Evolutionary conservation across 1,140 invertebrate species (phyloP).

Genomic region (Thaumetopoea pityocampa): DNA sequence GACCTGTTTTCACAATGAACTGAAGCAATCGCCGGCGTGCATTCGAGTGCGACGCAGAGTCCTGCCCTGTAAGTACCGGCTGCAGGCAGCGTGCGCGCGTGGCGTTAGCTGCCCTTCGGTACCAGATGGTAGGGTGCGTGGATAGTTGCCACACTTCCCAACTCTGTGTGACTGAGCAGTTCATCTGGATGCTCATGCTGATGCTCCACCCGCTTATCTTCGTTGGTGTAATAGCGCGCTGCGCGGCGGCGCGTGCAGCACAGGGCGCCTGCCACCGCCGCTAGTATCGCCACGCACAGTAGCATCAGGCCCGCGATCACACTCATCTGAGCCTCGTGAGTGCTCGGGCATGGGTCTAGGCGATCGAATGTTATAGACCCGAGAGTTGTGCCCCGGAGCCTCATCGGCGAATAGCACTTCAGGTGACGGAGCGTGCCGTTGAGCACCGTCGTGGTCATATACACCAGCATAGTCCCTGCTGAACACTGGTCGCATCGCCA

Average conservation of each 20-base stretch:
- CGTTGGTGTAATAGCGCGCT: conserved; percentile 84
- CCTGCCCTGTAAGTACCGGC: conserved; percentile 25
- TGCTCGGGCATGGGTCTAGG: conserved; percentile 75
- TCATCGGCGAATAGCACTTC: conserved; percentile 73
- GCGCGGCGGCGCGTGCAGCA: conserved; percentile 79
- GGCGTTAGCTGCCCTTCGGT: conserved; percentile 57
- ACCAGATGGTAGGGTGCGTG: conserved; percentile 57
- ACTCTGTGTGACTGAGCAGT: conserved; percentile 43
- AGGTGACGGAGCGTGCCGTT: conserved; percentile 70
- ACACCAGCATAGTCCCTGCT: conserved; percentile 75
- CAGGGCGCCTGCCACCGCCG: conserved; percentile 71
- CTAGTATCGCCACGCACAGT: conserved; percentile 72
- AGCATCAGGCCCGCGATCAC: conserved; percentile 77
- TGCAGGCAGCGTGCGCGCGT: conserved; percentile 29
- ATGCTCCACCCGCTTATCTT: conserved; percentile 78
- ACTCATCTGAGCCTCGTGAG: conserved; percentile 76
- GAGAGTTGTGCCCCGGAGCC: conserved; percentile 70
- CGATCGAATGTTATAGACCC: conserved; percentile 62
- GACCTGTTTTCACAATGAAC: conserved; percentile 23
- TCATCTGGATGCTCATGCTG: conserved; percentile 72
- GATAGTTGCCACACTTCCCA: conserved; percentile 59
- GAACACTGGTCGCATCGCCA: conserved; percentile 84
- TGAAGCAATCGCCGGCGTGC: conserved; percentile 20
- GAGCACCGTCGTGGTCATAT: conserved; percentile 72
- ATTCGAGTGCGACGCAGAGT: conserved; percentile 24